phyloP scores from a whole-genome alignment of 2,113 vertebrate species.

The Salvelinus sp. region DNA sequence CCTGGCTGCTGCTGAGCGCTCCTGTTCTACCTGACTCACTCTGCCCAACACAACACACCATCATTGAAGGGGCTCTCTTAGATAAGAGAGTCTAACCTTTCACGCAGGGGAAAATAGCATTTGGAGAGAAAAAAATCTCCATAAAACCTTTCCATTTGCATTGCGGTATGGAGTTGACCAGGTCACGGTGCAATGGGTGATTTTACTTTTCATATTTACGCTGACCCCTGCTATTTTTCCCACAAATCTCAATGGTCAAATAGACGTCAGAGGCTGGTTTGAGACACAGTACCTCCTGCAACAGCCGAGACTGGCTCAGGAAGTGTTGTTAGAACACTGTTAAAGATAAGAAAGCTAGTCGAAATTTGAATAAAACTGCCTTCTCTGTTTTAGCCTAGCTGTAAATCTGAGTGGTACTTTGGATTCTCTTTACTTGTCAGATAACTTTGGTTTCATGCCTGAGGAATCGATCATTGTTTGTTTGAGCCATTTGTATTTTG shows the following conservation, averaged over 20 bases:
- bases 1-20: no score
- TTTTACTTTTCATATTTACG: not conserved
- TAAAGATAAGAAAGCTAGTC: not conserved
- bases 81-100: conserved; percentile 51
- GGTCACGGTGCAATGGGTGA: not conserved
- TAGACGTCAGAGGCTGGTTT: not conserved
- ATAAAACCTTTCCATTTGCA: not conserved
- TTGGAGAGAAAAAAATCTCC: not conserved
- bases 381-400: not conserved
- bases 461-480: not conserved
- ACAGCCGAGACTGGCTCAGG: not conserved
- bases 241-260: not conserved
- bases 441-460: not conserved
- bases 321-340: not conserved
- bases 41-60: conserved; percentile 7
- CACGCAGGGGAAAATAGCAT: conserved; percentile 33
- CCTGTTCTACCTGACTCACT: not conserved
- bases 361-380: not conserved
- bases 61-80: conserved; percentile 39
- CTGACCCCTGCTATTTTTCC: not conserved
- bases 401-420: not conserved
- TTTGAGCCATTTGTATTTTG: not conserved
- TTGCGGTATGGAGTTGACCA: not conserved
- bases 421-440: no score
- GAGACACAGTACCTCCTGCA: not conserved